Evolutionary conservation across 2,888 invertebrate genomes (phyloP).

Genomic region (Plutella xylostella): DNA sequence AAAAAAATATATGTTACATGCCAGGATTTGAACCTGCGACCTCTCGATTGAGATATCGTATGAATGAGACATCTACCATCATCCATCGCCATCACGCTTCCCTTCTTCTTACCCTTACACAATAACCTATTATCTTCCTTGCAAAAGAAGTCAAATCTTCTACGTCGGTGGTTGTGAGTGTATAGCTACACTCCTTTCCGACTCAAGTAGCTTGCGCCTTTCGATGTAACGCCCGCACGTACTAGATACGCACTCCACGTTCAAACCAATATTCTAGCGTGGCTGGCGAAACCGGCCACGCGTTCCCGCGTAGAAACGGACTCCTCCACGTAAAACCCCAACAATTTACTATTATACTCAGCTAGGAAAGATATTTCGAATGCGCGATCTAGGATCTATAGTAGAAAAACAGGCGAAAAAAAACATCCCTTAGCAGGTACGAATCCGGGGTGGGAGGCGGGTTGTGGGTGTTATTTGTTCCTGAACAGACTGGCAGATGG

Average conservation of each 20-base stretch:
- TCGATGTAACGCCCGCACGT: slow-evolving; percentile 40
- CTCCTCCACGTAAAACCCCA: slow-evolving; percentile 24
- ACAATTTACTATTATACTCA: slow-evolving; percentile 22
- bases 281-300: background rate
- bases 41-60: too few relatives aligned
- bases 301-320: slow-evolving; percentile 58
- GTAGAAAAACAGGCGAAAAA: slow-evolving; percentile 27
- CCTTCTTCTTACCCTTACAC: background rate
- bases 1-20: too few relatives aligned
- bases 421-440: slow-evolving; percentile 2
- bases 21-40: too few relatives aligned
- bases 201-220: slow-evolving; percentile 36
- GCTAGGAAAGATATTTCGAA: slow-evolving; percentile 28
- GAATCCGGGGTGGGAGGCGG: background rate
- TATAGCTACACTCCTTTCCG: slow-evolving; percentile 50
- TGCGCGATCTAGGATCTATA: slow-evolving; percentile 40
- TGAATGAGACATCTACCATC: too few relatives aligned
- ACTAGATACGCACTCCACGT: slow-evolving; percentile 34
- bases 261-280: slow-evolving; percentile 32
- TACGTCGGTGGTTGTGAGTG: slow-evolving; percentile 56
- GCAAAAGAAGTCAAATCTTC: slow-evolving; percentile 53
- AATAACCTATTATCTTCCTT: slow-evolving; percentile 2
- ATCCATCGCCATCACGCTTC: too few relatives aligned
- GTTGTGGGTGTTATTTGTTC: background rate
- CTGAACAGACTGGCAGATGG: background rate